A percentile compares a stretch with the other conserved stretches of the same genome.
These are phyloP conservation scores for Heloderma charlesbogerti DNA, from an alignment of 2,113 vertebrate genomes.

Conservation along the genomic window DNA sequence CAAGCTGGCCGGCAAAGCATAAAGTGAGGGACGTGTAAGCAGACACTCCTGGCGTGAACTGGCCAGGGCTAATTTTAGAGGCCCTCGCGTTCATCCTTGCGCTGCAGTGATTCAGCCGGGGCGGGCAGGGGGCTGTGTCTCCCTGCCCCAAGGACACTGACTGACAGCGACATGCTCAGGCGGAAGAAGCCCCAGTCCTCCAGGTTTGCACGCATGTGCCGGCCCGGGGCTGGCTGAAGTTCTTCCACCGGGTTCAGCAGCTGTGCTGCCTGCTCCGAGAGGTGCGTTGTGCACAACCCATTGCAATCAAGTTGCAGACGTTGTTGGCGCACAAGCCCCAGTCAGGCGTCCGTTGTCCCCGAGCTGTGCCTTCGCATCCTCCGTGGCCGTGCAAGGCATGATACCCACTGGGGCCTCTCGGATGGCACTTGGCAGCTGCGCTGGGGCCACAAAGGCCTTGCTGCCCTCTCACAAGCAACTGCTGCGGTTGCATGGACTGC, in stretches of 20 bases:
- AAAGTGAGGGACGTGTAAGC: background rate
- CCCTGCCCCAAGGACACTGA: background rate
- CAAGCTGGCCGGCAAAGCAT: background rate
- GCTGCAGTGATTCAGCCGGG: background rate
- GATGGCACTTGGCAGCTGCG: no score
- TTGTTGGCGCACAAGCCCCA: no score
- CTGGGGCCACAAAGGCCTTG: no score
- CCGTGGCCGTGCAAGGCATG: no score
- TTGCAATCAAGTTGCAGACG: no score
- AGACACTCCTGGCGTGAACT: background rate
- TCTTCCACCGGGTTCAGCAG: background rate
- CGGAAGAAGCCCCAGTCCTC: background rate
- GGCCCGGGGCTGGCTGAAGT: background rate
- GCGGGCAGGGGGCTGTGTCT: background rate
- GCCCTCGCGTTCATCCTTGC: background rate
- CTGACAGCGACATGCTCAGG: background rate
- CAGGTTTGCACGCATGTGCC: no score
- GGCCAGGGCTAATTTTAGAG: background rate
- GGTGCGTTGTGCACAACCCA: no score
- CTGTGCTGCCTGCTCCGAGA: background rate
- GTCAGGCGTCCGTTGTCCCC: no score
- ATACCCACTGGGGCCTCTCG: no score
- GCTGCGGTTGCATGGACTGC: no score
- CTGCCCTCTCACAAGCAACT: no score
- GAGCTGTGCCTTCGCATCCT: no score